Evolutionary conservation across 1,140 invertebrate species (phyloP), one percentile per base, ranked within the genome.

Genomic region (Marisa cornuarietis): DNA sequence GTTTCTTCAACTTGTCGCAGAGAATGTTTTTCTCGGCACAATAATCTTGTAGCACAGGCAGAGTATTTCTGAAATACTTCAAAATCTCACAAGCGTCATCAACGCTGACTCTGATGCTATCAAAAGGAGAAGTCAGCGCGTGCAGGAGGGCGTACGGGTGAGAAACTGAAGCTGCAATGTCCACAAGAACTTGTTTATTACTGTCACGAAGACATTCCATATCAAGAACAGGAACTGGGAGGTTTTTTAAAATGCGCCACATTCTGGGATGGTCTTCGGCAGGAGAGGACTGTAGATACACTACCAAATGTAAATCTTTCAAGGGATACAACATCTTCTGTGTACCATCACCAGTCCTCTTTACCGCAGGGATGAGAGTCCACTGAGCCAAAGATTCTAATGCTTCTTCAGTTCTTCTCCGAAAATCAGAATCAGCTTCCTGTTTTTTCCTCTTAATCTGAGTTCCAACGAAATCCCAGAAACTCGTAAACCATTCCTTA

Each of bases 401-500:
- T 66, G 20, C 22, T 52, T 20, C 85, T 68, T 9, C 71, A 24
- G 9, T 22, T 62, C 18, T 77, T 78, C 31, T 42, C 31, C 31
- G 24, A 85, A 76, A 6, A 84, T 85, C 63, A 73, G 62, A 22
- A 79, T 66, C 24, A 20, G 8, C n/a, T 86, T 54, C 51, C 85
- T 78, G 16, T 18, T 20, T 18, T 42, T 42, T 1, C 6, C 31
- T 42, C 1, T 42, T 42, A 73, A 20, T 76, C 81, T 83, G 54
- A 72, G 71, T 0, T 5, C 71, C 18, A 51, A 42, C 20, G 3
- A 20, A 42, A 22, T 18, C 16, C 54, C 54, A 58, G 54, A 58
- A 11, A 58, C 16, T 18, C 16, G 11, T 8, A 14, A 18, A 1
- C 54, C 54, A 58, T 42, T 1, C 1, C 31, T 42, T 42, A 42